Percentiles rank a stretch among this genome's conserved stretches.
Conservation (phyloP, 2,797 vertebrate genomes). For the Melopsittacus undulatus region DNA sequence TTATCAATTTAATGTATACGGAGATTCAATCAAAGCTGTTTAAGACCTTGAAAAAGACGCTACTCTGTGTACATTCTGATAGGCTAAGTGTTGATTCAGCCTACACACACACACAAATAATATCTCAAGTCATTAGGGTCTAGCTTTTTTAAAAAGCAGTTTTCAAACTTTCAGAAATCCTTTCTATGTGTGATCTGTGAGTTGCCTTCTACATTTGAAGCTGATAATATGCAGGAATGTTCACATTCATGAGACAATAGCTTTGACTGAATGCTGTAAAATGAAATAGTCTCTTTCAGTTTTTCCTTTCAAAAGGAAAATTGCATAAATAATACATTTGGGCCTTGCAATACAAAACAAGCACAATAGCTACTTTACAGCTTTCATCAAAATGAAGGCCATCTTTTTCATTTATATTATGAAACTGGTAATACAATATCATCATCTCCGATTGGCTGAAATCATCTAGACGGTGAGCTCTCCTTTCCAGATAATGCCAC, state of each 20-base stretch:
- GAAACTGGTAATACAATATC: slow-evolving; percentile 78
- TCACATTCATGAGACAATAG: slow-evolving; percentile 82
- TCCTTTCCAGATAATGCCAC: slow-evolving; percentile 65
- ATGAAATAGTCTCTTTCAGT: slow-evolving; percentile 82
- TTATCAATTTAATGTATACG: slow-evolving; percentile 48
- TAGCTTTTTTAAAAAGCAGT: slow-evolving; percentile 75
- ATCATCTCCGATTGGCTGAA: slow-evolving; percentile 75
- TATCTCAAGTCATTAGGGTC: slow-evolving; percentile 72
- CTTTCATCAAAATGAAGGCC: slow-evolving; percentile 80
- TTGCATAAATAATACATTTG: slow-evolving; percentile 85
- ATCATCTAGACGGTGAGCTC: slow-evolving; percentile 60
- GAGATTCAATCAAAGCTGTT: slow-evolving; percentile 57
- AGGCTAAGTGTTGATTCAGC: slow-evolving; percentile 66
- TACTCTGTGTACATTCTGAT: slow-evolving; percentile 47
- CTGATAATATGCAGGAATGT: slow-evolving; percentile 78
- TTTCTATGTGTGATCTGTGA: slow-evolving; percentile 71
- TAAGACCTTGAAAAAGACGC: slow-evolving; percentile 70
- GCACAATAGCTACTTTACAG: slow-evolving; percentile 80
- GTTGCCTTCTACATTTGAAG: slow-evolving; percentile 63
- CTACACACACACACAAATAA: slow-evolving; percentile 64
- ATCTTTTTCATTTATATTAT: slow-evolving; percentile 82
- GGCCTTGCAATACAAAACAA: slow-evolving; percentile 80
- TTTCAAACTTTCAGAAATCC: slow-evolving; percentile 77
- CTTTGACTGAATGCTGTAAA: slow-evolving; percentile 77
- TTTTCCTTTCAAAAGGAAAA: slow-evolving; percentile 79